Evolutionary conservation across 2,797 vertebrate genomes (phyloP).

Genomic region (Heliangelus exortis): DNA sequence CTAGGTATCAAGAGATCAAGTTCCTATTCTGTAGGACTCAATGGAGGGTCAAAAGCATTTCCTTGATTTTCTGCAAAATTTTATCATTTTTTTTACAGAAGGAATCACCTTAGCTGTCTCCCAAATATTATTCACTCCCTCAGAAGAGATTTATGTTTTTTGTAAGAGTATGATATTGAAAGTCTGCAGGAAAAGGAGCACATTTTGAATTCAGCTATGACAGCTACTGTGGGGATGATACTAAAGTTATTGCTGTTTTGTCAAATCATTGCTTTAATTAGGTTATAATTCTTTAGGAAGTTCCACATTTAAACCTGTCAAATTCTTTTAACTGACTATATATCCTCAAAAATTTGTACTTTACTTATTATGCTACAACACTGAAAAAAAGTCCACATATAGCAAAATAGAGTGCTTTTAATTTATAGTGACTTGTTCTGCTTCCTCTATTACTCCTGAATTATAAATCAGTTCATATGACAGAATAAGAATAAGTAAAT

Average conservation of each 20-base stretch:
- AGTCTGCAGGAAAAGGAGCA: not conserved
- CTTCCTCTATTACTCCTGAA: slow-evolving; percentile 6
- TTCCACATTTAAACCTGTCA: not conserved
- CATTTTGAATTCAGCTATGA: not conserved
- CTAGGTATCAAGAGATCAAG: not conserved
- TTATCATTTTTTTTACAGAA: not conserved
- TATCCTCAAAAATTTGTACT: not conserved
- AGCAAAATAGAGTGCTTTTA: not conserved
- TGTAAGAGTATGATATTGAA: not conserved
- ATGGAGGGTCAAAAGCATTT: not conserved
- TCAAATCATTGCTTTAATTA: slow-evolving; percentile 43
- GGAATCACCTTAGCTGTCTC: not conserved
- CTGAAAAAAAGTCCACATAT: not conserved
- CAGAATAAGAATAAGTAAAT: slow-evolving; percentile 18
- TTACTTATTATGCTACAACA: not conserved
- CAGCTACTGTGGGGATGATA: not conserved
- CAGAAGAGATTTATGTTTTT: slow-evolving; percentile 22
- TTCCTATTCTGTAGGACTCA: not conserved
- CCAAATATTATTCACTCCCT: not conserved
- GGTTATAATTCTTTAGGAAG: slow-evolving; percentile 31
- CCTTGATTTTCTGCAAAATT: not conserved
- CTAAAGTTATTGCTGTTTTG: slow-evolving; percentile 8
- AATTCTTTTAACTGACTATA: not conserved
- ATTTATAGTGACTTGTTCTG: not conserved
- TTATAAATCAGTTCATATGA: slow-evolving; percentile 8